Base-by-base conservation (phyloP, 2,797 vertebrate genomes). In the Emydoidea blandingii region DNA sequence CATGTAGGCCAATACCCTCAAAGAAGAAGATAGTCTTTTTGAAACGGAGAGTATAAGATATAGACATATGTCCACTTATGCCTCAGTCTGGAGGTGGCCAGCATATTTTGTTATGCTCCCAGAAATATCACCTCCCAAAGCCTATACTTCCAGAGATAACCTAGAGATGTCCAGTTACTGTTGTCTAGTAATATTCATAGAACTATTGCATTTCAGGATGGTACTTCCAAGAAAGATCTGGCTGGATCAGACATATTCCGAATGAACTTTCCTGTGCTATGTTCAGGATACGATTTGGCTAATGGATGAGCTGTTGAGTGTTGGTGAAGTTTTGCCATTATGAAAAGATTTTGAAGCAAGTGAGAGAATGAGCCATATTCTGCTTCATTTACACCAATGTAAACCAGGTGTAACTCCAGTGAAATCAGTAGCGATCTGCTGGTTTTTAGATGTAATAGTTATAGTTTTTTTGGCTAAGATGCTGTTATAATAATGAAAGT, bases 201-300 rank as follows among this genome's bases (percentile, higher is more conserved):
- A 89, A 96, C 23, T 91, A 19, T 57, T 90, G 94, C 91, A 74
- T 88, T 95, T 88, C 68, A 87, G 87, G 54, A 89, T 72, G 91
- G 83, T 21, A 15, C 72, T 78, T 83, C 95, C 90, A 87, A 59
- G 91, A 95, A 91, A 25, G 81, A 74, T 81, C 74, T 90, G 88
- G 59, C 59, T 91, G 37, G 59, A 56, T 87, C 89, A 87, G 87
- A 76, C 81, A 88, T 78, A 68, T 83, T 79, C 12, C 44, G 27
- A 72, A 21, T 92, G 83, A 86, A 34, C 83, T 93, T 91, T 56
- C 79, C 54, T 37, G 27, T 50, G 65, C 74, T 74, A 74, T 0
- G 0, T 76, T 88, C 37, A 87, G 54, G 78, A 5, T n/a, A 44
- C 29, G 2, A 21, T 87, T 94, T 90, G 65, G 47, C 56, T 85